A percentile compares a stretch with the other conserved stretches of the same genome.
Conservation (phyloP, 2,113 vertebrate genomes). For the Chrysochloris asiatica region DNA sequence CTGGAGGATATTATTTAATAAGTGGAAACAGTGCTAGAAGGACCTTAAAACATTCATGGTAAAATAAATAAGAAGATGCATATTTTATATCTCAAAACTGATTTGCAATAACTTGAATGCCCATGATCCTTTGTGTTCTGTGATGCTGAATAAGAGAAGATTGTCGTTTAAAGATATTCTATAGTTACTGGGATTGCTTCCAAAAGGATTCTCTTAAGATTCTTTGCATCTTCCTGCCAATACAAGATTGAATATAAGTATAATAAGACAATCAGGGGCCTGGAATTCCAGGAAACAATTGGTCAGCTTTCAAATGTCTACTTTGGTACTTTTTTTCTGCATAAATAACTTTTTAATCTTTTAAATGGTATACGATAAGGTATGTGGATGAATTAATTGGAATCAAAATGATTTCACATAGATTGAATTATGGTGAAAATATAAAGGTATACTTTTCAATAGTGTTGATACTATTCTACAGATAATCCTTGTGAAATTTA, state of each 20-base stretch:
- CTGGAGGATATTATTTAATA: conserved; percentile 3
- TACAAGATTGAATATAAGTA: not conserved
- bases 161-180: not conserved
- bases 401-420: not conserved
- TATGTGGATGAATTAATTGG: not conserved
- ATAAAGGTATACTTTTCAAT: not conserved
- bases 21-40: conserved; percentile 7
- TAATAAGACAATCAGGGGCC: not conserved
- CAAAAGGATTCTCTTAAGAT: not conserved
- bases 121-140: not conserved
- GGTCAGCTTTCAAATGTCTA: not conserved
- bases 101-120: not conserved
- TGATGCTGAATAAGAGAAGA: conserved; percentile 23
- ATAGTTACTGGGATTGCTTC: not conserved
- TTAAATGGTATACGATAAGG: not conserved
- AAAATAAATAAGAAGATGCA: conserved; percentile 7
- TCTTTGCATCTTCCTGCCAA: not conserved
- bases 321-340: not conserved
- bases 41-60: conserved; percentile 19
- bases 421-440: not conserved
- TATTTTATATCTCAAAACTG: conserved; percentile 22
- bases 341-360: not conserved
- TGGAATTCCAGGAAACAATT: not conserved
- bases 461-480: conserved; percentile 1
- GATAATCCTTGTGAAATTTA: not conserved